Conservation (phyloP, 1,140 invertebrate genomes). For the Conus ventricosus region DNA sequence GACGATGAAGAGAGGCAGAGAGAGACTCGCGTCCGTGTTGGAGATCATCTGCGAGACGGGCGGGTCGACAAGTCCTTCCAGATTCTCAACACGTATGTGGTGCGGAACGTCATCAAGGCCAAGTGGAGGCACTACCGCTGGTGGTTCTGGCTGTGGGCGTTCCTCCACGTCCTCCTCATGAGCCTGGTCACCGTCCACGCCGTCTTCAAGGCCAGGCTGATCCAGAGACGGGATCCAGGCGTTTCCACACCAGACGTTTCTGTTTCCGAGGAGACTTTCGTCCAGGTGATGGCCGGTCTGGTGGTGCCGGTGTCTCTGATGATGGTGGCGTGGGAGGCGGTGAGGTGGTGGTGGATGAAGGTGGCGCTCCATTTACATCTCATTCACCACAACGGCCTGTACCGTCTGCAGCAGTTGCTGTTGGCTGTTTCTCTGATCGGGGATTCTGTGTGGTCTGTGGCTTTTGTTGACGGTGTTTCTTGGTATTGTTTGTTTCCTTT, state of each 20-base stretch:
- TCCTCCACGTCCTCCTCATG: conserved; percentile 53
- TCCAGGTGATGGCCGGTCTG: background rate
- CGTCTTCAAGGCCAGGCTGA: conserved; percentile 37
- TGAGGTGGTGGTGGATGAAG: background rate
- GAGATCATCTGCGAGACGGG: conserved; percentile 52
- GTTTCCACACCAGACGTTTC: background rate
- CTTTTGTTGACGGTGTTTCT: background rate
- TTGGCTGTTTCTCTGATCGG: conserved; percentile 49
- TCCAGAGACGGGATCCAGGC: background rate
- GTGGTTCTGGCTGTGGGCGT: conserved; percentile 49
- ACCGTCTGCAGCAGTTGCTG: conserved; percentile 50
- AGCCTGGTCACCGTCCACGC: conserved; percentile 48
- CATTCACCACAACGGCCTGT: conserved; percentile 52
- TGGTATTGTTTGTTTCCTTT: background rate
- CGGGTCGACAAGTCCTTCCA: conserved; percentile 42
- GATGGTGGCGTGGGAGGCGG: background rate
- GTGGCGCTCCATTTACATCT: conserved; percentile 18
- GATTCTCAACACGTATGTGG: conserved; percentile 48
- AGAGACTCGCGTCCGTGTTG: conserved; percentile 35
- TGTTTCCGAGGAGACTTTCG: background rate
- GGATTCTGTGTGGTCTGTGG: conserved; percentile 46
- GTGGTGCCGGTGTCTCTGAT: conserved; percentile 6
- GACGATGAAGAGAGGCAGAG: background rate
- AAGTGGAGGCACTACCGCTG: conserved; percentile 52
- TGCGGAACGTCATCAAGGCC: conserved; percentile 50